phyloP scores from a whole-genome alignment of 2,888 invertebrate genomes.

The Anodontia alba region DNA sequence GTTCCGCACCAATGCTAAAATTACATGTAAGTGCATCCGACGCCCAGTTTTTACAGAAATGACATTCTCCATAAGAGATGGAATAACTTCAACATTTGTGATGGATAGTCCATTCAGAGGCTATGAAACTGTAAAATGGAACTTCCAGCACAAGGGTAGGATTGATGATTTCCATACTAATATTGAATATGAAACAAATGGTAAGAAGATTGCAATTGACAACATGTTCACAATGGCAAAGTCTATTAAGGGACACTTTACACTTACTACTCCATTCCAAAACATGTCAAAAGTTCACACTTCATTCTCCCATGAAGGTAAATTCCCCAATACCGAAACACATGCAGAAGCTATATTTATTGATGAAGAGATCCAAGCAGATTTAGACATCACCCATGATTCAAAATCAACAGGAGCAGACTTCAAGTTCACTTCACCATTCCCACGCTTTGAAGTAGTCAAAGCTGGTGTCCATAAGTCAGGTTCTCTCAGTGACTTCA shows the following conservation, averaged over 20 bases:
- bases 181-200: conserved; percentile 65
- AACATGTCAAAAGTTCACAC: conserved; percentile 53
- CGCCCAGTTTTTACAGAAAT: conserved; percentile 46
- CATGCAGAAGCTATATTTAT: conserved; percentile 55
- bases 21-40: conserved; percentile 52
- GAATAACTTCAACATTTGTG: conserved; percentile 40
- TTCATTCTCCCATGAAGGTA: conserved; percentile 51
- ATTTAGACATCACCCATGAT: conserved; percentile 50
- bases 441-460: conserved; percentile 55
- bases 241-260: conserved; percentile 46
- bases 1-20: conserved; percentile 59
- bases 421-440: conserved; percentile 56
- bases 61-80: conserved; percentile 47
- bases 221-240: conserved; percentile 55
- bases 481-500: conserved; percentile 57
- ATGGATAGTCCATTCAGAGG: conserved; percentile 66
- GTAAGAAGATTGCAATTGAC: conserved; percentile 58
- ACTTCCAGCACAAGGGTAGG: conserved; percentile 57
- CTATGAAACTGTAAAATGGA: conserved; percentile 62
- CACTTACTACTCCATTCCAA: conserved; percentile 62
- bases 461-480: conserved; percentile 46
- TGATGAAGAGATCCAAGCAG: conserved; percentile 42
- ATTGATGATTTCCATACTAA: conserved; percentile 57
- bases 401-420: conserved; percentile 35
- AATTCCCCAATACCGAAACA: conserved; percentile 50